phyloP scores from a whole-genome alignment of 2,113 vertebrate genomes.

The Proteles cristata region DNA sequence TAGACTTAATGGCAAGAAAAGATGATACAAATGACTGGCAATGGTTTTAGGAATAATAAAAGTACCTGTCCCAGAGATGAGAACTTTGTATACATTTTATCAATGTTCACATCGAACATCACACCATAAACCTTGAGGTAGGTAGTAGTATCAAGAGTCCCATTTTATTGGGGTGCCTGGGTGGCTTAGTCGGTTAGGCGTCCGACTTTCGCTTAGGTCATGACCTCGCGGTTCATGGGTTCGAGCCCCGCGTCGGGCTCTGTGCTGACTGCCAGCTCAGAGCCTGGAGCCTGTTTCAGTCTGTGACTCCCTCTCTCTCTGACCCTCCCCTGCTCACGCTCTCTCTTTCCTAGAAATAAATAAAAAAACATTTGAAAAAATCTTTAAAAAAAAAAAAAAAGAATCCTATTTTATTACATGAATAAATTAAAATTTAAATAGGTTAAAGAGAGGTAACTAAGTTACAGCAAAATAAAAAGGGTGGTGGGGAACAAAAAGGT shows the following conservation, averaged over 20 bases:
- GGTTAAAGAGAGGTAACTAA: neutral
- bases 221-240: too few species aligned
- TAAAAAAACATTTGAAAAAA: too few species aligned
- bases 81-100: neutral
- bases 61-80: neutral
- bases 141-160: neutral
- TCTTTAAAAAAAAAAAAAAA: neutral
- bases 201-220: too few species aligned
- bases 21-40: neutral
- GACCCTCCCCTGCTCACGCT: too few species aligned
- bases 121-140: neutral
- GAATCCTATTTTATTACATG: neutral
- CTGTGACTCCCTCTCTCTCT: too few species aligned
- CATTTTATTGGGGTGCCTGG: neutral
- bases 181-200: too few species aligned
- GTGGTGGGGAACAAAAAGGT: neutral
- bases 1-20: neutral
- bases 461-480: neutral
- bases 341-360: too few species aligned
- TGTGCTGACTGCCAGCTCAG: too few species aligned
- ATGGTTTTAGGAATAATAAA: neutral
- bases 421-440: conserved; percentile 33
- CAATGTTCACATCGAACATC: neutral
- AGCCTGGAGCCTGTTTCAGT: too few species aligned
- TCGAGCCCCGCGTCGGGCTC: too few species aligned